Evolutionary conservation across 2,888 invertebrate genomes (phyloP).

Genomic region (Hemistola chrysoprasaria): DNA sequence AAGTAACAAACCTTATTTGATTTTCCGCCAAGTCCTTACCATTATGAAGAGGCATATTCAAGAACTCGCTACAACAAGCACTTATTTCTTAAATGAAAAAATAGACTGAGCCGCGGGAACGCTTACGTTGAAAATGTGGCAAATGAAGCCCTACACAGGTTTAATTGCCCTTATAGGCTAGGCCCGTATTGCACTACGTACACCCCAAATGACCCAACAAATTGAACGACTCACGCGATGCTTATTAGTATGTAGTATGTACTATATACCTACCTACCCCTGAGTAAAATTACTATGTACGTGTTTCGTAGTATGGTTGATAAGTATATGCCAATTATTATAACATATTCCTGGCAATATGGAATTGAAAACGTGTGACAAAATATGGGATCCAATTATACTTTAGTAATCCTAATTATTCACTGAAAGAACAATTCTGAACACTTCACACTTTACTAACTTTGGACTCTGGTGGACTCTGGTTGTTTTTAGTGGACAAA

Average conservation of each 20-base stretch:
- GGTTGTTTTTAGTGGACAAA: too few relatives aligned
- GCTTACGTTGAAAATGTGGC: slow-evolving; percentile 30
- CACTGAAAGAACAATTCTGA: too few relatives aligned
- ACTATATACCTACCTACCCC: too few relatives aligned
- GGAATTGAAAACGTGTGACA: neutral
- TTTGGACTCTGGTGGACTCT: too few relatives aligned
- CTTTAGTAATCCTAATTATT: too few relatives aligned
- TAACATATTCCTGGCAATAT: too few relatives aligned
- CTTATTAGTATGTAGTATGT: slow-evolving; percentile 40
- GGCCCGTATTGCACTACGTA: slow-evolving; percentile 63
- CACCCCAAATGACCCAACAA: slow-evolving; percentile 73
- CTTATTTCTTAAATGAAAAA: slow-evolving; percentile 9
- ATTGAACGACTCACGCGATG: slow-evolving; percentile 76
- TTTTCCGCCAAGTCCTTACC: too few relatives aligned
- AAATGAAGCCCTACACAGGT: slow-evolving; percentile 69
- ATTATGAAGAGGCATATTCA: too few relatives aligned
- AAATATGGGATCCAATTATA: too few relatives aligned
- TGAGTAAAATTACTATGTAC: slow-evolving; percentile 16
- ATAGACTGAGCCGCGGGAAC: slow-evolving; percentile 6
- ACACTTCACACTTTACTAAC: too few relatives aligned
- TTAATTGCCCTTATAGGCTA: slow-evolving; percentile 67
- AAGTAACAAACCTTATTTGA: too few relatives aligned
- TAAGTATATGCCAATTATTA: slow-evolving; percentile 8
- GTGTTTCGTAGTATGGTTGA: slow-evolving; percentile 4
- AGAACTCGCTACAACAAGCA: too few relatives aligned